Evolutionary conservation across 2,888 invertebrate genomes (phyloP), one percentile per base, ranked within the genome.

Genomic region (Monochamus alternatus): DNA sequence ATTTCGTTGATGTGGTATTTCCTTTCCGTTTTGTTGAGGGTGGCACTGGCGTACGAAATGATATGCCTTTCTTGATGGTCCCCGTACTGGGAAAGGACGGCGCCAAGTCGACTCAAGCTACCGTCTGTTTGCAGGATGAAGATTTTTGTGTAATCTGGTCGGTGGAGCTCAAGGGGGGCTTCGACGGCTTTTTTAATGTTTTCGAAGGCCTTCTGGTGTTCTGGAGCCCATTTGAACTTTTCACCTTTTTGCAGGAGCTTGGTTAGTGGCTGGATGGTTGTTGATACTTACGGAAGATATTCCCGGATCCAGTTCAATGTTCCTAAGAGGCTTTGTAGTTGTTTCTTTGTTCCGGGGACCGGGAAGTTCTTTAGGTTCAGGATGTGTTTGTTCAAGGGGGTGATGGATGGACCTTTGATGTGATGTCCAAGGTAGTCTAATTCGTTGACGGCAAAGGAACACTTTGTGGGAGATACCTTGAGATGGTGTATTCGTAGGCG

Each of bases 1-100:
- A 76, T 69, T 44, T 82, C 81, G 55, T 81, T 81, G 9, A 68
- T 60, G 64, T 81, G 80, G 55, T 76, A 76, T 12, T 60, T 60
- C 8, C 22, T 22, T n/a, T 70, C 62, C 1, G 71, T 64, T 0
- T 5, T 7, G 10, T 10, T 74, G 3, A 78, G 65, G 5, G 67
- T 59, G 14, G 75, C 52, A 44, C 75, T 78, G 31, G 63, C 63
- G 59, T 76, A 81, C 14, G 79, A 72, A 5, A 82, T 75, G 1
- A 74, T 66, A 5, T 43, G 3, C 9, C 30, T 47, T 1, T 47
- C 43, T 14, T 58, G 55, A 8, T 38, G 32, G 0, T 44, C 44
- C 2, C 22, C 43, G 14, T 44, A 38, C 44, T 75, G 75, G 31
- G 43, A 75, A 1, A 75, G 22, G 8, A 65, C 47, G 22, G 44